These are phyloP conservation scores for Lycocerus yunnanus DNA, from an alignment of 2,888 invertebrate genomes.

Conservation along the genomic window DNA sequence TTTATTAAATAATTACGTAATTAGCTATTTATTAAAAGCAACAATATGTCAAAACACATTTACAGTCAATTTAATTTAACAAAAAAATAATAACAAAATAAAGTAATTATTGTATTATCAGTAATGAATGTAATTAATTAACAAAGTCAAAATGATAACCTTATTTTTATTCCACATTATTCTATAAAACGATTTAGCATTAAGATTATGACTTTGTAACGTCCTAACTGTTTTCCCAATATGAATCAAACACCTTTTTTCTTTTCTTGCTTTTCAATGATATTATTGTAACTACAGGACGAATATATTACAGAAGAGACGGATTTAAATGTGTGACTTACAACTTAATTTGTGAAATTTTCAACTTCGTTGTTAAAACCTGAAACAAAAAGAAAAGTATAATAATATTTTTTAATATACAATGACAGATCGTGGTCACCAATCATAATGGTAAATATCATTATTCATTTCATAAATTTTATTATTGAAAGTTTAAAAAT, in stretches of 20 bases:
- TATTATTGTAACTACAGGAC: slow-evolving; percentile 25
- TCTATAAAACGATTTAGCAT: neutral
- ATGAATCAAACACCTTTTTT: neutral
- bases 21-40: neutral
- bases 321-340: slow-evolving; percentile 9
- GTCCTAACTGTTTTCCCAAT: neutral
- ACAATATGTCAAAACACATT: neutral
- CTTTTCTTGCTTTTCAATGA: neutral
- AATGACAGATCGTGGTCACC: neutral
- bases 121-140: neutral
- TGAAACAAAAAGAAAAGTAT: neutral
- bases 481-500: neutral
- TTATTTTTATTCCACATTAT: neutral
- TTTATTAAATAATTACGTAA: neutral
- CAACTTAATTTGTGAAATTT: neutral
- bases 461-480: neutral
- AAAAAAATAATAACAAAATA: neutral
- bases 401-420: neutral
- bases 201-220: neutral
- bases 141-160: slow-evolving; percentile 3
- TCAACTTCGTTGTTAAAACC: neutral
- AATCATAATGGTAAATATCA: neutral
- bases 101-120: neutral
- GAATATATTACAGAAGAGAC: slow-evolving; percentile 25
- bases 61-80: neutral